phyloP scores from a whole-genome alignment of 2,888 invertebrate genomes.

The Microchrysa polita region DNA sequence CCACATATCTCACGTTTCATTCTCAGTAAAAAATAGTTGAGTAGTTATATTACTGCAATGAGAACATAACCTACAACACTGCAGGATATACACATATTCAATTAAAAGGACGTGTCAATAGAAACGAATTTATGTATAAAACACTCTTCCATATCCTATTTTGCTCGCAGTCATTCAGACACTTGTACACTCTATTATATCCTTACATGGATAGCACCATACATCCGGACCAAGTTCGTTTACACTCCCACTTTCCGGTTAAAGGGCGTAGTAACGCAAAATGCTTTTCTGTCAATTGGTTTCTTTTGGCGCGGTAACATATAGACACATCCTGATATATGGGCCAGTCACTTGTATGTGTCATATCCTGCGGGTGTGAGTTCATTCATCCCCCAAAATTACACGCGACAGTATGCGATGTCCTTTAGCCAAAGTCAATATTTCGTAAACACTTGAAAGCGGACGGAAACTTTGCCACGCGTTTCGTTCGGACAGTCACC shows the following conservation, averaged over 20 bases:
- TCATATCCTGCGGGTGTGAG: not conserved
- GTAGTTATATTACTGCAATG: not conserved
- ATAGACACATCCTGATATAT: not conserved
- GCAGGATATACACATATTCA: constrained; percentile 10
- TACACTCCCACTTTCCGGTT: no score
- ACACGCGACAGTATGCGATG: not conserved
- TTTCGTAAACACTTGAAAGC: not conserved
- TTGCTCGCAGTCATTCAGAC: no score
- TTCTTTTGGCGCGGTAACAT: not conserved
- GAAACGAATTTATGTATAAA: no score
- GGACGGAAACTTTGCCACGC: not conserved
- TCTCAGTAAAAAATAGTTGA: not conserved
- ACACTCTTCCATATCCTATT: no score
- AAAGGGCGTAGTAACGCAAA: no score
- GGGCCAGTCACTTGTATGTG: not conserved
- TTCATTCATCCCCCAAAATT: not conserved
- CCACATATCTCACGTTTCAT: not conserved
- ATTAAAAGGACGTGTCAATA: not conserved
- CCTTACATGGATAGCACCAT: no score
- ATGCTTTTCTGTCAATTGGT: not conserved
- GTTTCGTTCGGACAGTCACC: not conserved
- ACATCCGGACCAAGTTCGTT: no score
- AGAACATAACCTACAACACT: constrained; percentile 31
- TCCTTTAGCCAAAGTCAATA: not conserved
- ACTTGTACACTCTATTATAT: no score